These are phyloP conservation scores for Xerus inauris DNA, from an alignment of 2,113 vertebrate species.

Conservation along the genomic window DNA sequence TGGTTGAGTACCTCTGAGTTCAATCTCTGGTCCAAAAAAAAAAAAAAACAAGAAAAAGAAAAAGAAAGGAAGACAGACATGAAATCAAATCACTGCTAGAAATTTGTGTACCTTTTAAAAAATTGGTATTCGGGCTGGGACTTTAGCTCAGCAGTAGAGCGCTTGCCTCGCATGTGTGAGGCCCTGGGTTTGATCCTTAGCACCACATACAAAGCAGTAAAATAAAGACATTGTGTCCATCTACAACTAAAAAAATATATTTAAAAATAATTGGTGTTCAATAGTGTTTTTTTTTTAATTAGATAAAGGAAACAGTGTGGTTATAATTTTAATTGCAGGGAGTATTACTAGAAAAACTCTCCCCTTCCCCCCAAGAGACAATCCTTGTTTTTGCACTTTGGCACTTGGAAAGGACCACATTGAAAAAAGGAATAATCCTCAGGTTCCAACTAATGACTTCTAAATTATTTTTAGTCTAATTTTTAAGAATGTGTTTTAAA, in stretches of 20 bases:
- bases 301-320: not conserved
- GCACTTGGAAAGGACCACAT: not conserved
- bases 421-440: not conserved
- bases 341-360: not conserved
- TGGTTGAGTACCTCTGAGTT: no score
- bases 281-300: not conserved
- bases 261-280: no score
- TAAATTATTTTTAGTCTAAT: not conserved
- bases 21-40: no score
- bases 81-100: not conserved
- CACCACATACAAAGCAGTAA: no score
- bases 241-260: no score
- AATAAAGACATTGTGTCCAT: no score
- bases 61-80: not conserved
- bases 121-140: not conserved
- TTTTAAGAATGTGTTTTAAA: not conserved
- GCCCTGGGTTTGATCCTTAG: no score
- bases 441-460: not conserved
- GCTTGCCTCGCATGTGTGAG: no score
- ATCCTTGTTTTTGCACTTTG: not conserved
- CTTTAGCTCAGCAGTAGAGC: no score
- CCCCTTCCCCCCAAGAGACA: not conserved
- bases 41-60: no score
- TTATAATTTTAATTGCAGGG: constrained; percentile 12
- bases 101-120: not conserved